Evolutionary conservation across 2,113 vertebrate genomes (phyloP), one percentile per base, ranked within the genome.

Genomic region (Scatophagus argus): DNA sequence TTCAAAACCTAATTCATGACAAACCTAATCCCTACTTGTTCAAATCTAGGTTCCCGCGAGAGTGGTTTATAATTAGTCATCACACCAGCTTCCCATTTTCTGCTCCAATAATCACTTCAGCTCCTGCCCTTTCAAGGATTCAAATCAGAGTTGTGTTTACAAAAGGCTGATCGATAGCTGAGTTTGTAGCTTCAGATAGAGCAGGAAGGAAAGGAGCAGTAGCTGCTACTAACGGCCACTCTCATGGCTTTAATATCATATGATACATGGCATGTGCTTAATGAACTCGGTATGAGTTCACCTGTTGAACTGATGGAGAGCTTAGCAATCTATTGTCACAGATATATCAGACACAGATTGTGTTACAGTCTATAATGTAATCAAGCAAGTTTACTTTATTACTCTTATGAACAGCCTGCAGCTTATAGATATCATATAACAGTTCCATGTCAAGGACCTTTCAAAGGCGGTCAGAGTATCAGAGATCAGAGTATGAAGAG

Each of bases 171-270:
- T 63, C 16, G 17, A 74, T 49, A 52, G 12, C 4, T 25, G 38
- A 61, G 64, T 70, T 44, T 61, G 36, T 27, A 65, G 27, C 44
- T 54, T 67, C 27, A 56, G 29, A 25, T 13, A 38, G 23, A 54
- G 0, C 23, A 19, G 38, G 38, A 23, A 29, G 19, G 19, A 59
- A 10, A 56, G 43, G 64, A 51, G 46, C n/a, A 55, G 49, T 39
- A 29, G 38, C 39, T 56, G 46, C 67, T 55, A 2, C 32, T 56
- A 51, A 47, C 27, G 62, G 31, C 66, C 5, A 39, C 34, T 63
- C 31, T 12, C 3, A 6, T 21, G 74, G 64, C 17, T 41, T 49
- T 52, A 54, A 44, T 31, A 41, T 39, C 25, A 62, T 23, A 23
- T 39, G 58, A 51, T 62, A 46, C 19, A 7, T 5, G 17, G 25